phyloP scores from a whole-genome alignment of 2,797 vertebrate genomes.

The Acomys russatus region DNA sequence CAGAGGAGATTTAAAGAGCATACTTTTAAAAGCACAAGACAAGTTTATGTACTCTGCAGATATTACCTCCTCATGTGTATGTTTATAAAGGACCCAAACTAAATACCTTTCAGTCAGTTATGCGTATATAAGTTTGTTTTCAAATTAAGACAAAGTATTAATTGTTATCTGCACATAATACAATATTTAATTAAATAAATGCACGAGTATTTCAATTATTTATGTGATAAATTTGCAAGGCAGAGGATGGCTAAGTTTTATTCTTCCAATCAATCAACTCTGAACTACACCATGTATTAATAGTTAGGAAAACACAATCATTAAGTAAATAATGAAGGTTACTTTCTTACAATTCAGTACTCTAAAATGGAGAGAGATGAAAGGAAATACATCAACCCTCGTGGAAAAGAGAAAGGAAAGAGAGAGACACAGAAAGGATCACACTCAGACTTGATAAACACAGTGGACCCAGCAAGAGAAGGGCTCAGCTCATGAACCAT shows the following conservation, averaged over 20 bases:
- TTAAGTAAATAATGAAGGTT: conserved; percentile 29
- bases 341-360: conserved; percentile 46
- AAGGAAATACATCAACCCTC: background rate
- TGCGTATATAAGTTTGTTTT: background rate
- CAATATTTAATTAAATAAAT: conserved; percentile 19
- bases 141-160: conserved; percentile 25
- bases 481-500: background rate
- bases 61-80: background rate
- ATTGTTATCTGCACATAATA: conserved; percentile 16
- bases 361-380: background rate
- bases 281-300: conserved; percentile 15
- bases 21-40: background rate
- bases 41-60: background rate
- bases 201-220: conserved; percentile 17
- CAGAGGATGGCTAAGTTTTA: conserved; percentile 36
- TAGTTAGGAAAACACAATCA: background rate
- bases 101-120: conserved; percentile 33
- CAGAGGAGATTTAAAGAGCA: background rate
- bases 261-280: conserved; percentile 26
- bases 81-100: background rate
- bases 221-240: conserved; percentile 14
- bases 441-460: background rate
- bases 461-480: background rate
- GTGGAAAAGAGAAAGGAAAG: background rate
- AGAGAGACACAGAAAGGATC: background rate